Evolutionary conservation across 2,113 vertebrate genomes (phyloP).

Genomic region (Gymnorhina tibicen): DNA sequence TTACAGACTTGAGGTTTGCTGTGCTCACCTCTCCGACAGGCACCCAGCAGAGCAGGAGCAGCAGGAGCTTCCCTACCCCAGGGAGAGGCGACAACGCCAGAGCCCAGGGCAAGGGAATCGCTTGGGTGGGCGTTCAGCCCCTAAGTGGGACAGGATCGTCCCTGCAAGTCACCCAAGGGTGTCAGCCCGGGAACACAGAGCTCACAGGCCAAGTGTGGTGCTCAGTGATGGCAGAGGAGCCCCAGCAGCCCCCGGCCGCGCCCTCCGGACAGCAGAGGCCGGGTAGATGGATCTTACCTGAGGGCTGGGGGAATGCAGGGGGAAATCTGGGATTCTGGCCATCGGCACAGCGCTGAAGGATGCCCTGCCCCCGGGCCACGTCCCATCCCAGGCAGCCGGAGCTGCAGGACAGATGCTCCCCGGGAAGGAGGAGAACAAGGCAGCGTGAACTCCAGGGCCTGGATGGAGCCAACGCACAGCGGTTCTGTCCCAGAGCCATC

Average conservation of each 20-base stretch:
- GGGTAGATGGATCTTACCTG: neutral
- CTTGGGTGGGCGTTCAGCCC: fast-evolving
- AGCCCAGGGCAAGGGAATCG: neutral
- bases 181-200: neutral
- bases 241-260: fast-evolving
- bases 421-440: neutral
- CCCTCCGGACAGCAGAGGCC: neutral
- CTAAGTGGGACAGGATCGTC: fast-evolving
- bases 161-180: neutral
- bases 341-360: neutral
- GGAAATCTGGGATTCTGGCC: neutral
- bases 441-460: neutral
- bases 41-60: neutral
- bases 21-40: neutral
- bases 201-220: neutral
- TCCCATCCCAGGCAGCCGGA: neutral
- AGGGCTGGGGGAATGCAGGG: neutral
- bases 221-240: neutral
- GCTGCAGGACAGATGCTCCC: fast-evolving
- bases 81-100: fast-evolving
- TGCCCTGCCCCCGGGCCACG: fast-evolving
- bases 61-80: neutral
- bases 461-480: fast-evolving
- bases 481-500: fast-evolving
- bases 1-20: neutral